A percentile compares a stretch with the other conserved stretches of the same genome.
phyloP scores from a whole-genome alignment of 1,140 invertebrate species.

The Chironomus tepperi region DNA sequence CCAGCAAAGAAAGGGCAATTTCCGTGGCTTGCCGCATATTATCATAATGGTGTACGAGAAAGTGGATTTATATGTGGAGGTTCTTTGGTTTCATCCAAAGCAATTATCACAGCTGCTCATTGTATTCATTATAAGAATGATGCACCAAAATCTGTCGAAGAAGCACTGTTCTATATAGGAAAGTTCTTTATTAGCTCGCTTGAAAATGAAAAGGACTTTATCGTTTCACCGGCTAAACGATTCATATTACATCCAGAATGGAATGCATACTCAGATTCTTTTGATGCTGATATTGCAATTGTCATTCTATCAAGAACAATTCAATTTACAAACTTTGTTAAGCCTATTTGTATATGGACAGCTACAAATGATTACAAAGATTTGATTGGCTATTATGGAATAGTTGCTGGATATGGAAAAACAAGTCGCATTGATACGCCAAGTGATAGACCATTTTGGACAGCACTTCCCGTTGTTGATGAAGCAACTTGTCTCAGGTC shows the following conservation, averaged over 20 bases:
- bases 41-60: constrained; percentile 29
- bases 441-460: constrained; percentile 25
- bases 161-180: constrained; percentile 42
- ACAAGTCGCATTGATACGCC: constrained; percentile 27
- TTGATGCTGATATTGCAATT: constrained; percentile 43
- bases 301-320: constrained; percentile 29
- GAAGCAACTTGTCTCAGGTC: constrained; percentile 34
- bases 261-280: constrained; percentile 31
- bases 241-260: constrained; percentile 45
- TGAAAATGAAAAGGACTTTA: constrained; percentile 33
- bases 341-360: constrained; percentile 37
- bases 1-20: constrained; percentile 48
- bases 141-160: constrained; percentile 28
- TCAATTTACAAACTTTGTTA: constrained; percentile 30
- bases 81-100: constrained; percentile 45
- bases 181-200: constrained; percentile 34
- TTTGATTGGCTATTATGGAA: constrained; percentile 33
- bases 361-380: constrained; percentile 29
- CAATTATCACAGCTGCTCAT: constrained; percentile 42
- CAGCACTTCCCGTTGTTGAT: constrained; percentile 34
- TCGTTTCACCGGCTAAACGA: constrained; percentile 36
- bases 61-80: constrained; percentile 39
- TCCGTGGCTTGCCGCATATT: constrained; percentile 60
- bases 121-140: constrained; percentile 30
- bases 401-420: constrained; percentile 38